phyloP scores from a whole-genome alignment of 2,888 invertebrate species.

The Strigamia crassipes region DNA sequence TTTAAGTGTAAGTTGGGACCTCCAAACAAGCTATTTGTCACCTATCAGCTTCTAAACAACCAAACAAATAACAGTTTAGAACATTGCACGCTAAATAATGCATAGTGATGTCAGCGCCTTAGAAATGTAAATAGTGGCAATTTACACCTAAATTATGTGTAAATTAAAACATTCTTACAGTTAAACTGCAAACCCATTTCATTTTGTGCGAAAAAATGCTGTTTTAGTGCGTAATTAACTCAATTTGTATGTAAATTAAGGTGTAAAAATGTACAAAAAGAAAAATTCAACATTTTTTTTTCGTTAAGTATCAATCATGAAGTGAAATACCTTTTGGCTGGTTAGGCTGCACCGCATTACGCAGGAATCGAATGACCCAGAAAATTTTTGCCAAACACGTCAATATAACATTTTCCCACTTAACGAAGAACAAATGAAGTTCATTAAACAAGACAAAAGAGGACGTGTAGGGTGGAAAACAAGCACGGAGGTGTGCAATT shows the following conservation, averaged over 20 bases:
- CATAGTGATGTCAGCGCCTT: neutral
- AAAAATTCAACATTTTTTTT: no score
- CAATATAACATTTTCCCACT: conserved; percentile 35
- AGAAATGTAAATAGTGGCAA: conserved; percentile 2
- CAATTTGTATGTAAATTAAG: no score
- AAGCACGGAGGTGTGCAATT: conserved; percentile 11
- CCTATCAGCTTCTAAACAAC: neutral
- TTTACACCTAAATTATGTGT: neutral
- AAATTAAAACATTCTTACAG: neutral
- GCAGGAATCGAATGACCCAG: neutral
- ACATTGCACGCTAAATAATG: no score
- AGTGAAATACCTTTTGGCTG: no score
- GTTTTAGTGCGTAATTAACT: no score
- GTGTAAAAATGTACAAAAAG: no score
- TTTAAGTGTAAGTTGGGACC: neutral
- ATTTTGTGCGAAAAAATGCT: no score
- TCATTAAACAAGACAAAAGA: conserved; percentile 27
- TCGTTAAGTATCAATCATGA: no score
- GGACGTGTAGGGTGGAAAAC: neutral
- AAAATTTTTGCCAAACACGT: conserved; percentile 25
- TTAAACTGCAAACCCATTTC: no score
- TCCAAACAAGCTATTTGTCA: neutral
- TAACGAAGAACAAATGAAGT: conserved; percentile 38
- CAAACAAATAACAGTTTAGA: neutral
- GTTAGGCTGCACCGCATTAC: neutral